Evolutionary conservation across 2,113 vertebrate genomes (phyloP).

Genomic region (Sorex araneus): DNA sequence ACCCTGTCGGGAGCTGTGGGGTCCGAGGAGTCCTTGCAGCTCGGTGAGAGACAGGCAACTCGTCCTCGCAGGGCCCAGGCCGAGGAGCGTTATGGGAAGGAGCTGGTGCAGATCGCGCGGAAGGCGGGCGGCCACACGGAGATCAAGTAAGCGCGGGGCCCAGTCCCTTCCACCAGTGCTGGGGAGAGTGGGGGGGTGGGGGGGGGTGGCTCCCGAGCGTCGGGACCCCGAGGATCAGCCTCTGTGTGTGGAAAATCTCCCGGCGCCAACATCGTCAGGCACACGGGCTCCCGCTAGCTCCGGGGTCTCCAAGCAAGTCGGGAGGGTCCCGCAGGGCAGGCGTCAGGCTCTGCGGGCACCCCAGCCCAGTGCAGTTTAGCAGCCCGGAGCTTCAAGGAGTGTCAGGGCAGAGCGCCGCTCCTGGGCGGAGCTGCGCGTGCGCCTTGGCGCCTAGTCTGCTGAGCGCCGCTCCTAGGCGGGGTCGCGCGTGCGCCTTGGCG

Average conservation of each 20-base stretch:
- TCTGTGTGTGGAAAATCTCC: not conserved
- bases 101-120: slow-evolving; percentile 93
- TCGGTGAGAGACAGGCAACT: not conserved
- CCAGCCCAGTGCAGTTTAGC: accelerated
- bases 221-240: too few relatives aligned
- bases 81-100: slow-evolving; percentile 97
- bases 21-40: not conserved
- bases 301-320: not conserved
- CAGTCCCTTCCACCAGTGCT: not conserved
- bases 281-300: too few relatives aligned
- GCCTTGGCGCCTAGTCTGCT: too few relatives aligned
- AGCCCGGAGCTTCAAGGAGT: too few relatives aligned
- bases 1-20: too few relatives aligned
- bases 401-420: too few relatives aligned
- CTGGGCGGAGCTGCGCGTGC: too few relatives aligned
- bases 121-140: slow-evolving; percentile 95
- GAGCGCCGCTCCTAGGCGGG: too few relatives aligned
- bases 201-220: not conserved
- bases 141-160: slow-evolving; percentile 92
- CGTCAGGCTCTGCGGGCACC: not conserved
- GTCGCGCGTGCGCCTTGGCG: too few relatives aligned
- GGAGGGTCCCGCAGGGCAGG: not conserved
- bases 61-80: slow-evolving; percentile 92
- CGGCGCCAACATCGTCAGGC: too few relatives aligned
- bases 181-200: not conserved